Evolutionary conservation across 2,113 vertebrate species (phyloP).

Genomic region (Protobothrops flavoviridis): DNA sequence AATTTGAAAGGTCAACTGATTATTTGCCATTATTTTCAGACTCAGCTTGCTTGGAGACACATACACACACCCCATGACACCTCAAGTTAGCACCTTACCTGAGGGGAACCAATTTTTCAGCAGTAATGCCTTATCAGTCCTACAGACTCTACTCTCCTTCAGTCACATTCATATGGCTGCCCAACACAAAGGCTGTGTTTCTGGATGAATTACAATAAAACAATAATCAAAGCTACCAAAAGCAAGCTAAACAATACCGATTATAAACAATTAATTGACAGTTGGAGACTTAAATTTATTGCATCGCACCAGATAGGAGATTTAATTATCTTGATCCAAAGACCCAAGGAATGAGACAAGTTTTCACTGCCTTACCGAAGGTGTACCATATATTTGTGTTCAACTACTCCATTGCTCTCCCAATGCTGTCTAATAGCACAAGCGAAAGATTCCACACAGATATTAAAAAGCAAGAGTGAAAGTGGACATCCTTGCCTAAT

Average conservation of each 20-base stretch:
- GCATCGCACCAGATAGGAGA: not conserved
- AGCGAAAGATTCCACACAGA: not conserved
- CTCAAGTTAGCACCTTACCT: not conserved
- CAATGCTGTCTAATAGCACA: not conserved
- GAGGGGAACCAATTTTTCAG: not conserved
- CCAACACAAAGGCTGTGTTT: not conserved
- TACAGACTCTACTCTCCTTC: not conserved
- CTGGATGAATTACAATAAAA: not conserved
- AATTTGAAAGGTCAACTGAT: not conserved
- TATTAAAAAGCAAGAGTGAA: too few relatives aligned
- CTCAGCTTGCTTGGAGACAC: not conserved
- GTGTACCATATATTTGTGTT: not conserved
- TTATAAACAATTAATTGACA: not conserved
- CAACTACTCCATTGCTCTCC: not conserved
- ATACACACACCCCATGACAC: not conserved
- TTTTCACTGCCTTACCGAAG: not conserved
- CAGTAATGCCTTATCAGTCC: not conserved
- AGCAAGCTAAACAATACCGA: not conserved
- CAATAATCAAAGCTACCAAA: not conserved
- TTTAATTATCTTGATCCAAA: not conserved
- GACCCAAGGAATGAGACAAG: not conserved
- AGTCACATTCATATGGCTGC: not conserved
- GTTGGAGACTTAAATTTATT: not conserved
- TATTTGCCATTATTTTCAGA: not conserved
- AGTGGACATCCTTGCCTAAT: too few relatives aligned